Percentiles rank a stretch among this genome's conserved stretches.
These are phyloP conservation scores for Nesometra sesokonis DNA, from an alignment of 35 echinoderm and acorn worm genomes.

Conservation along the genomic window DNA sequence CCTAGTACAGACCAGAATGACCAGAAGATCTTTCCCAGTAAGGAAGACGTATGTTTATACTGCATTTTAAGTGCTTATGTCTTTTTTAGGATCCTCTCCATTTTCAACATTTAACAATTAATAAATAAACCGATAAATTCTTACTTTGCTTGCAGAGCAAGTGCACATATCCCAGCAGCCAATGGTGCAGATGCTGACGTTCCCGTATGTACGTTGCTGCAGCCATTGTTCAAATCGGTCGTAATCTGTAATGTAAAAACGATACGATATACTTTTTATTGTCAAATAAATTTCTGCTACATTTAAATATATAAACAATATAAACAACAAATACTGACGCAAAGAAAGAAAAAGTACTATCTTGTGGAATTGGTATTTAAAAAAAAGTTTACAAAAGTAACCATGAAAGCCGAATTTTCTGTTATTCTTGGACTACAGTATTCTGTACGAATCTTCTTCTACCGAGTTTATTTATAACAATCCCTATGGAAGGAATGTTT, in stretches of 20 bases:
- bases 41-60: neutral
- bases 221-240: neutral
- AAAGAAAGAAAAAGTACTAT: no score
- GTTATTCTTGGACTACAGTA: no score
- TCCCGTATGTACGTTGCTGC: neutral
- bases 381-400: no score
- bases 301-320: no score
- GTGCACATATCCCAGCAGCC: slow-evolving; percentile 9
- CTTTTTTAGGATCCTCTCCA: neutral
- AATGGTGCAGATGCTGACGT: slow-evolving; percentile 21
- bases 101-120: neutral
- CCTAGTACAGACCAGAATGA: neutral
- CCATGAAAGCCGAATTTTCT: no score
- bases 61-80: neutral
- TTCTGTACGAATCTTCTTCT: no score
- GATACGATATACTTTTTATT: no score
- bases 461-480: no score
- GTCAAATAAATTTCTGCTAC: no score
- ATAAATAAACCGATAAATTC: neutral
- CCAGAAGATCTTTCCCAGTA: neutral
- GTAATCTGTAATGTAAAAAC: slow-evolving; percentile 7
- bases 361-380: no score
- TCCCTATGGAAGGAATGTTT: no score
- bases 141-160: slow-evolving; percentile 18
- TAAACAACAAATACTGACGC: no score